Base-by-base conservation (phyloP, 2,797 vertebrate species). In the Nannoperca obscura region DNA sequence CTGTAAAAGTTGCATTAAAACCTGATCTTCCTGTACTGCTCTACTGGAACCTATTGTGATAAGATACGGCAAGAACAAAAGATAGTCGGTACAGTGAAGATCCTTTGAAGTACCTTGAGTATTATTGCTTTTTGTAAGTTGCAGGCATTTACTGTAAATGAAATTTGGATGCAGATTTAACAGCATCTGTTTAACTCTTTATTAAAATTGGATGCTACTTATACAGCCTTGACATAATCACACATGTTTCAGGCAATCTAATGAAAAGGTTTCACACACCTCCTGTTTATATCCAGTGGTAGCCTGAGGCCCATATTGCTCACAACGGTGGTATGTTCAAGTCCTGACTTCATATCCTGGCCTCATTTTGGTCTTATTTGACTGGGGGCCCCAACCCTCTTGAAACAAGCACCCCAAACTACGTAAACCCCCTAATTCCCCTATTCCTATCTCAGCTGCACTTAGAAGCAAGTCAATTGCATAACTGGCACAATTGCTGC, bases 281-380 rank as follows among this genome's bases (percentile, higher is more conserved):
- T 84, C 64, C 57, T 73, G 34, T 77, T 67, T 82, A 64, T 60
- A 63, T 68, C 60, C 72, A 84, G 63, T 82, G 44, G 85, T 92
- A 89, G 73, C 84, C 74, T 14, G 46, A 76, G 83, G 85, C 83
- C 72, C 8, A 1, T 72, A 72, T 91, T 86, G 86, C 90, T 89
- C 85, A 89, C 75, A 86, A 82, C 71, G 76, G 69, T 85, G 85
- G 87, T 85, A 91, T 93, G 92, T 91, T 82, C 69, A 85, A 84
- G 79, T 47, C 77, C 83, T 79, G 91, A 93, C 89, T 92, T 94
- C 90, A 93, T 94, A 92, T 92, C 90, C 90, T 86, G 87, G 70
- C 60, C 82, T 86, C 27, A 68, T 81, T 88, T 92, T 85, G 84
- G 84, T 90, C 74, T 86, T 82, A 85, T 86, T 90, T 90, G 84